Percentiles rank a stretch among this genome's conserved stretches.
Conservation (phyloP, 2,888 invertebrate genomes). For the Zaprionus bogoriensis region DNA sequence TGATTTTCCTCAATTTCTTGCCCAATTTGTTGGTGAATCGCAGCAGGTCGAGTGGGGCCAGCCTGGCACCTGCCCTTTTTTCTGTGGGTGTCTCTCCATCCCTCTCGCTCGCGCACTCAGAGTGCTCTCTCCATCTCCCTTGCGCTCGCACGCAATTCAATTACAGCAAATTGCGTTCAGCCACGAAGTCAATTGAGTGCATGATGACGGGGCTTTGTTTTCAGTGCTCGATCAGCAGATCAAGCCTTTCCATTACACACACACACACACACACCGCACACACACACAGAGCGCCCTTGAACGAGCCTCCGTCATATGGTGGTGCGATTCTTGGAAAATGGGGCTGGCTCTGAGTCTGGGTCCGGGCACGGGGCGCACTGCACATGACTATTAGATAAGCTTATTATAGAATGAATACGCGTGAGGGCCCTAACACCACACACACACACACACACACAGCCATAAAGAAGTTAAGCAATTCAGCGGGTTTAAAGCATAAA, state of each 20-base stretch:
- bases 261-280: slow-evolving; percentile 1
- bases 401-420: slow-evolving; percentile 55
- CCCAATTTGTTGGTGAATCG: slow-evolving; percentile 33
- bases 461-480: slow-evolving; percentile 73
- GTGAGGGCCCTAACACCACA: slow-evolving; percentile 27
- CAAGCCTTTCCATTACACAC: slow-evolving; percentile 6
- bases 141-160: slow-evolving; percentile 62
- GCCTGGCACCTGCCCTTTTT: slow-evolving; percentile 36
- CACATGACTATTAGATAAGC: slow-evolving; percentile 69
- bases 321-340: neutral
- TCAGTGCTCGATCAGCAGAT: slow-evolving; percentile 19
- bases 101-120: neutral
- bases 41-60: slow-evolving; percentile 38
- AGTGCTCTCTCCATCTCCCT: neutral
- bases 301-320: neutral
- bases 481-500: slow-evolving; percentile 58
- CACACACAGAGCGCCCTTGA: slow-evolving; percentile 20
- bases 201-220: slow-evolving; percentile 34
- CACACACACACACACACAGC: neutral
- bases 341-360: neutral
- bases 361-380: slow-evolving; percentile 38
- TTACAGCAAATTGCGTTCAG: slow-evolving; percentile 49
- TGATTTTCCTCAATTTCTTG: slow-evolving; percentile 34
- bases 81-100: neutral
- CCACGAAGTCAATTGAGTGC: slow-evolving; percentile 38